Evolutionary conservation across 2,113 vertebrate species (phyloP).

Genomic region (Pterocles gutturalis): DNA sequence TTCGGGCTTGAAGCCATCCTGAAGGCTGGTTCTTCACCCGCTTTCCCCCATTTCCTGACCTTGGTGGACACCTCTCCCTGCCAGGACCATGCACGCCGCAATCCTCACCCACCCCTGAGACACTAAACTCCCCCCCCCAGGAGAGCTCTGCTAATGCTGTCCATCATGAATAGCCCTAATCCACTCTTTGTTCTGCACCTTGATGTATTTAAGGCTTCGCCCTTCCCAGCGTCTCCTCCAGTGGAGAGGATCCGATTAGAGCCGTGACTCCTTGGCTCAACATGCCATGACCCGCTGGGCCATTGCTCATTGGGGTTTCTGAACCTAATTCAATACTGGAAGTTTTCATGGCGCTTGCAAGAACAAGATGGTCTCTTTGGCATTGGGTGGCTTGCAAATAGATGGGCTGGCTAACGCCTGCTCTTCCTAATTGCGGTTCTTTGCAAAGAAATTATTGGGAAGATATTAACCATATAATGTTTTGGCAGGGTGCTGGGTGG

Average conservation of each 20-base stretch:
- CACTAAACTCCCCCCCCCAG: neutral
- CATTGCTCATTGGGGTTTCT: neutral
- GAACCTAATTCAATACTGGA: neutral
- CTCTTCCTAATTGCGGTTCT: conserved; percentile 36
- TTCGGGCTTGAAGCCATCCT: neutral
- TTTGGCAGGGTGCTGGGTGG: conserved; percentile 63
- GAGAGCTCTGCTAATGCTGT: conserved; percentile 10
- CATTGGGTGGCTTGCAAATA: neutral
- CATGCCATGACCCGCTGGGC: neutral
- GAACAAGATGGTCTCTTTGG: neutral
- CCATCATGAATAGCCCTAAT: conserved; percentile 45
- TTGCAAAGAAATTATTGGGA: conserved; percentile 47
- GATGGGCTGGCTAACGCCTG: neutral
- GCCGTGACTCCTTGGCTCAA: conserved; percentile 8
- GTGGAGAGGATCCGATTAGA: conserved; percentile 13
- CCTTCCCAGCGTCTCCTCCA: neutral
- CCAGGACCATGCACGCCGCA: rapidly evolving
- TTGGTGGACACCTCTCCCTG: neutral
- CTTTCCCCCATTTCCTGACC: neutral
- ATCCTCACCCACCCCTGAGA: neutral
- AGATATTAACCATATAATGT: conserved; percentile 58
- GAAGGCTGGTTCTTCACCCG: rapidly evolving
- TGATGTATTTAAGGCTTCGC: conserved; percentile 31
- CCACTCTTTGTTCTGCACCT: conserved; percentile 4
- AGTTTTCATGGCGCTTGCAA: neutral